A percentile compares a stretch with the other conserved stretches of the same genome.
Conservation (phyloP, 2,113 vertebrate species). For the Ploceus nigricollis region DNA sequence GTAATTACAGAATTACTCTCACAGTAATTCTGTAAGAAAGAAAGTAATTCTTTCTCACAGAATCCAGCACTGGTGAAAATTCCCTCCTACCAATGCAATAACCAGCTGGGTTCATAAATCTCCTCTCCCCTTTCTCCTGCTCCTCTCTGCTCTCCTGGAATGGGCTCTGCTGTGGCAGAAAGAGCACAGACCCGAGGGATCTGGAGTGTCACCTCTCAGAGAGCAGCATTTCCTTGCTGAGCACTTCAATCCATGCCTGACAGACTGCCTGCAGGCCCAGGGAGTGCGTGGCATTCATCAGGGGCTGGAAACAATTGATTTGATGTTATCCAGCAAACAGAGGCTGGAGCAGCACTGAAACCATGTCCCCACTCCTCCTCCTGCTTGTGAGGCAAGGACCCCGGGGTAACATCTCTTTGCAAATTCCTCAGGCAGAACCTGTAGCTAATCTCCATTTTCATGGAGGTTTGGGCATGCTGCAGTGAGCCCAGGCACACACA, state of each 20-base stretch:
- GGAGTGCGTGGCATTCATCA: not conserved
- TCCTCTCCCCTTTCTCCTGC: not conserved
- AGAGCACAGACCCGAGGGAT: not conserved
- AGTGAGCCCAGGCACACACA: not conserved
- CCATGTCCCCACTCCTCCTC: not conserved
- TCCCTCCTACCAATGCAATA: not conserved
- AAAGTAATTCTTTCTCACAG: not conserved
- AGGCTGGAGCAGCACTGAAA: not conserved
- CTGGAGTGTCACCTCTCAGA: not conserved
- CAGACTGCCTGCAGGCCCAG: not conserved
- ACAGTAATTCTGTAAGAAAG: not conserved
- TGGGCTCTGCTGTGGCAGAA: not conserved
- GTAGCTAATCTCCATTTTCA: slow-evolving; percentile 14
- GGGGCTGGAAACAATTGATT: slow-evolving; percentile 52
- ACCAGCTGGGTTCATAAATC: not conserved
- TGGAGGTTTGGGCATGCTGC: not conserved
- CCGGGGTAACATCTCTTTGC: not conserved
- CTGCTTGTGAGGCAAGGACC: not conserved
- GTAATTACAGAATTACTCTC: not conserved
- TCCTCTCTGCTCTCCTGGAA: not conserved
- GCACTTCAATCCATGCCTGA: not conserved
- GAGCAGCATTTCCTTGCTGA: not conserved
- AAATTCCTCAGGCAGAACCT: not conserved
- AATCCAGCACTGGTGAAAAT: not conserved
- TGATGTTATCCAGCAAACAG: slow-evolving; percentile 16